These are phyloP conservation scores for Caenorhabditis sp. DNA, from an alignment of 2,888 invertebrate genomes.

Conservation along the genomic window DNA sequence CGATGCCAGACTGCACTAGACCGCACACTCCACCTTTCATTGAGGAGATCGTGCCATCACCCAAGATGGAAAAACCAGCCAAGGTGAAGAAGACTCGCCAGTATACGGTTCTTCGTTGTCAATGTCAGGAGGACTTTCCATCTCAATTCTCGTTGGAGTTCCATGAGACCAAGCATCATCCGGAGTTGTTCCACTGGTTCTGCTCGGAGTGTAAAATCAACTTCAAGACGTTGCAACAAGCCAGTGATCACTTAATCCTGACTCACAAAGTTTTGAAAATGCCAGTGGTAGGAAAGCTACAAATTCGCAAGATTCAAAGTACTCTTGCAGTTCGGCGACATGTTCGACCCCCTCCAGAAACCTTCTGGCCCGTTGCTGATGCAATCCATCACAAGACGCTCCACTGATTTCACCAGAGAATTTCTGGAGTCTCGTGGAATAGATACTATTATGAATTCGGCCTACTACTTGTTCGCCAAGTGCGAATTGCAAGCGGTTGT, in stretches of 20 bases:
- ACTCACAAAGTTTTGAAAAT: slow-evolving; percentile 35
- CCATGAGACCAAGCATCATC: slow-evolving; percentile 39
- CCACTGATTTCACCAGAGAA: slow-evolving; percentile 28
- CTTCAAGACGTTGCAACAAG: slow-evolving; percentile 29
- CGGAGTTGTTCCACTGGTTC: slow-evolving; percentile 32
- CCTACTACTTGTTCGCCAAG: slow-evolving; percentile 38
- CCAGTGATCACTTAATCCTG: slow-evolving; percentile 44
- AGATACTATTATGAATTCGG: slow-evolving; percentile 26
- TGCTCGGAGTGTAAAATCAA: slow-evolving; percentile 37
- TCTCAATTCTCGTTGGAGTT: slow-evolving; percentile 48
- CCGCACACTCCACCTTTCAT: not conserved
- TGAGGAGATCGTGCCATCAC: not conserved
- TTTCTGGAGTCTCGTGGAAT: slow-evolving; percentile 35
- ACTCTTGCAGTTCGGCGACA: slow-evolving; percentile 25
- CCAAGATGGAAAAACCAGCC: not conserved
- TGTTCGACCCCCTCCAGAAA: not conserved
- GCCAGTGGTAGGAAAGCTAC: slow-evolving; percentile 36
- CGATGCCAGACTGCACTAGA: not conserved
- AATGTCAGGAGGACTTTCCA: slow-evolving; percentile 23
- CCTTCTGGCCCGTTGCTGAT: slow-evolving; percentile 4
- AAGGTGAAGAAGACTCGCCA: slow-evolving; percentile 16
- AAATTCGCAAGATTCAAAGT: not conserved
- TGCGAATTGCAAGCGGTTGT: slow-evolving; percentile 44
- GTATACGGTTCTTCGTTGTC: slow-evolving; percentile 41
- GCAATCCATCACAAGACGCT: slow-evolving; percentile 27